phyloP scores from a whole-genome alignment of 2,797 vertebrate species.

The Coendou prehensilis region DNA sequence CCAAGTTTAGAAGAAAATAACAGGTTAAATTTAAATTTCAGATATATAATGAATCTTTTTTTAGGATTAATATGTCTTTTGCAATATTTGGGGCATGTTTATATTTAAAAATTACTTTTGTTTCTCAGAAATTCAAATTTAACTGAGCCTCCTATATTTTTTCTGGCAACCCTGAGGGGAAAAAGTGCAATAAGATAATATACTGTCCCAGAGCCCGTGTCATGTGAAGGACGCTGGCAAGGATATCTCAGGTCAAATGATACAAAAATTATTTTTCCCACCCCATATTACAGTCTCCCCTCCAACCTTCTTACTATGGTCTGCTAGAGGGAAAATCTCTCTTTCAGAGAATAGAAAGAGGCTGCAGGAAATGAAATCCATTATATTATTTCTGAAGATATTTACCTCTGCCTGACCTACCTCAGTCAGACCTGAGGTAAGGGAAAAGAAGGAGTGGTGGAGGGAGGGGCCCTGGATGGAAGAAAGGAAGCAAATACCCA shows the following conservation, averaged over 20 bases:
- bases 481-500: background rate
- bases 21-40: slow-evolving; percentile 50
- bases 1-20: slow-evolving; percentile 47
- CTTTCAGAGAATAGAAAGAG: background rate
- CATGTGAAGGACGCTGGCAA: background rate
- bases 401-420: background rate
- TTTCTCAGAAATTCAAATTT: slow-evolving; percentile 26
- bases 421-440: background rate
- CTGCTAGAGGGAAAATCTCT: background rate
- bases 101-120: slow-evolving; percentile 5
- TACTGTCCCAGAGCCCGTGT: background rate
- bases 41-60: background rate
- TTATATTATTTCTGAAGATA: slow-evolving; percentile 7
- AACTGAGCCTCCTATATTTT: background rate
- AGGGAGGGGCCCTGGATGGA: background rate
- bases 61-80: background rate
- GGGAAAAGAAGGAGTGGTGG: no score
- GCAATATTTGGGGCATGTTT: background rate
- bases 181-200: background rate
- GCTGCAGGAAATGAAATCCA: background rate
- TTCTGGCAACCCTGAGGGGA: background rate
- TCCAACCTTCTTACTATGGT: background rate
- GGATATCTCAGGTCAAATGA: background rate
- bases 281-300: no score
- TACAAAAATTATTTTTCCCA: slow-evolving; percentile 15